These are phyloP conservation scores for Temnopleurus reevesii DNA, from an alignment of 53 echinoderm and acorn worm genomes.

Conservation along the genomic window DNA sequence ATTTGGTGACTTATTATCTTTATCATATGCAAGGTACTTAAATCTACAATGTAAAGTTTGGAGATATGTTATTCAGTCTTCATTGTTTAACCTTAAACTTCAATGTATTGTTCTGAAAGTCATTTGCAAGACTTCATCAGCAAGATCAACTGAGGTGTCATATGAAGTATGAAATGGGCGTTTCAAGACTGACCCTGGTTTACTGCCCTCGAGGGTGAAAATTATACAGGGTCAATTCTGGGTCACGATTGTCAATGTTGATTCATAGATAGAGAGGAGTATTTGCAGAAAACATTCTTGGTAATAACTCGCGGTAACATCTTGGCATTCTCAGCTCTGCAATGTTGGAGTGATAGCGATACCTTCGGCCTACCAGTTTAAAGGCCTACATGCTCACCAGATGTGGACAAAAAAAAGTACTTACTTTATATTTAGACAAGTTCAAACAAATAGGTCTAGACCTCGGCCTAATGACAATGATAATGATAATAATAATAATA, in stretches of 20 bases:
- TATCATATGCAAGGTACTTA: too few species aligned
- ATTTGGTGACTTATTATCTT: too few species aligned
- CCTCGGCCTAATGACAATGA: too few species aligned
- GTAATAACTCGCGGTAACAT: neutral
- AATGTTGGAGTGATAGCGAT: too few species aligned
- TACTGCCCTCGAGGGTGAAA: conserved; percentile 35
- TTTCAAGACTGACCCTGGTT: neutral
- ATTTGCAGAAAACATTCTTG: conserved; percentile 41
- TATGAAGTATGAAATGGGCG: neutral
- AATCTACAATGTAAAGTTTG: neutral
- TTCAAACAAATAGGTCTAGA: too few species aligned
- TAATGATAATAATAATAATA: too few species aligned
- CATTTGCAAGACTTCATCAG: neutral
- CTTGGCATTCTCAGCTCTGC: too few species aligned
- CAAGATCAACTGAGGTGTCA: too few species aligned
- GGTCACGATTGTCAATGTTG: conserved; percentile 40
- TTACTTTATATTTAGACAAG: too few species aligned
- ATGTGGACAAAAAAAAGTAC: too few species aligned
- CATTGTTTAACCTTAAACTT: neutral
- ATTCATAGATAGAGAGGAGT: neutral
- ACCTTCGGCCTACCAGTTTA: too few species aligned
- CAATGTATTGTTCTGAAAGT: neutral
- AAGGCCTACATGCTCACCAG: too few species aligned
- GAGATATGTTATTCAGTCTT: neutral
- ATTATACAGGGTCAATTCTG: conserved; percentile 26